phyloP scores from a whole-genome alignment of 92 coral and sea anemone species.

The Porites lobata region DNA sequence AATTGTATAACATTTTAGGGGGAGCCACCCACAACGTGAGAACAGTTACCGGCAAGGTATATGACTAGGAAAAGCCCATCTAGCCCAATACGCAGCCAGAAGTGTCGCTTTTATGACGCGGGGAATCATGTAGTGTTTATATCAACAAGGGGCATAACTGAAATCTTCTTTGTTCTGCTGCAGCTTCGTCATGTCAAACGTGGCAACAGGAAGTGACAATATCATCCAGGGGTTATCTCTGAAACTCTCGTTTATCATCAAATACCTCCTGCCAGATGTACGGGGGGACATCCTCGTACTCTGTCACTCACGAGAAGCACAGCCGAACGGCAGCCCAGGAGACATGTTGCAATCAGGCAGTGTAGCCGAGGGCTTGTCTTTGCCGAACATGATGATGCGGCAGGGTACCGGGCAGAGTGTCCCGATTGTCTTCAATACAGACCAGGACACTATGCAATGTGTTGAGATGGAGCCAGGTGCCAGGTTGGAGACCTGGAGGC shows the following conservation, averaged over 20 bases:
- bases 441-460: constrained; percentile 20
- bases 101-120: no score
- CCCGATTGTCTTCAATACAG: not conserved
- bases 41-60: no score
- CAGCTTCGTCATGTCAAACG: no score
- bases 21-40: no score
- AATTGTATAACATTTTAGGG: no score
- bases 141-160: no score
- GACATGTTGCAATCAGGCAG: constrained; percentile 8
- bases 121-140: no score
- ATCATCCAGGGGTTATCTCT: not conserved
- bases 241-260: constrained; percentile 25
- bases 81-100: no score
- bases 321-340: constrained; percentile 22
- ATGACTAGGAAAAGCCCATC: no score
- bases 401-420: not conserved
- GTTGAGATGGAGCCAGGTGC: not conserved
- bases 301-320: not conserved
- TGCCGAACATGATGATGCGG: constrained; percentile 30
- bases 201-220: no score
- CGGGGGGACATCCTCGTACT: not conserved
- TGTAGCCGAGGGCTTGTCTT: constrained; percentile 30
- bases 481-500: constrained; percentile 31
- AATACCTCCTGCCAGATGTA: constrained; percentile 35
- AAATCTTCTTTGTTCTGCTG: no score